These are phyloP conservation scores for Rhegmatorhina hoffmannsi DNA, from an alignment of 2,113 vertebrate genomes.

Conservation along the genomic window DNA sequence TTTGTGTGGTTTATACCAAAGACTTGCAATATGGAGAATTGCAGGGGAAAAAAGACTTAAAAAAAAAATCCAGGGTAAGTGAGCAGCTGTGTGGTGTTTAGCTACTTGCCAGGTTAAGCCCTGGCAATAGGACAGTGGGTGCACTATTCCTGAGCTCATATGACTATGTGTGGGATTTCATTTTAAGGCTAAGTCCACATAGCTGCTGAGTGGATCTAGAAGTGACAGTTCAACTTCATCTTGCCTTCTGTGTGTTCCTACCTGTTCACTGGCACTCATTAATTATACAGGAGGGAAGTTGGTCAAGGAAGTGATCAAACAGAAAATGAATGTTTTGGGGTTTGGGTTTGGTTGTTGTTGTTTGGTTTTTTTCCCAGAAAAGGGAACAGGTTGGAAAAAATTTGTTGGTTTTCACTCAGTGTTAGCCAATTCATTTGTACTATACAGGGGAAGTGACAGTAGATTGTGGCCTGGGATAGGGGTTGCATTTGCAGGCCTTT, in stretches of 20 bases:
- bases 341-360: neutral
- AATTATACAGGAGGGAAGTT: neutral
- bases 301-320: neutral
- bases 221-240: neutral
- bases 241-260: neutral
- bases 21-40: neutral
- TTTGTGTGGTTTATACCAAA: neutral
- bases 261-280: neutral
- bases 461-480: neutral
- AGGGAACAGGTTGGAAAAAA: neutral
- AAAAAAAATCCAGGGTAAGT: neutral
- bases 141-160: neutral
- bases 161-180: neutral
- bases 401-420: neutral
- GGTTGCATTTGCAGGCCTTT: neutral
- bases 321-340: accelerated
- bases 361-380: neutral
- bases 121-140: neutral
- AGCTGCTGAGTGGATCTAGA: neutral
- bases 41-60: neutral
- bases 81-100: neutral
- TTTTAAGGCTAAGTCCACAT: neutral
- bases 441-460: too few species aligned
- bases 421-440: neutral
- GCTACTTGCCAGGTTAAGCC: neutral